Conservation (phyloP, 2,888 invertebrate species). For the Ptychoptera contaminata region DNA sequence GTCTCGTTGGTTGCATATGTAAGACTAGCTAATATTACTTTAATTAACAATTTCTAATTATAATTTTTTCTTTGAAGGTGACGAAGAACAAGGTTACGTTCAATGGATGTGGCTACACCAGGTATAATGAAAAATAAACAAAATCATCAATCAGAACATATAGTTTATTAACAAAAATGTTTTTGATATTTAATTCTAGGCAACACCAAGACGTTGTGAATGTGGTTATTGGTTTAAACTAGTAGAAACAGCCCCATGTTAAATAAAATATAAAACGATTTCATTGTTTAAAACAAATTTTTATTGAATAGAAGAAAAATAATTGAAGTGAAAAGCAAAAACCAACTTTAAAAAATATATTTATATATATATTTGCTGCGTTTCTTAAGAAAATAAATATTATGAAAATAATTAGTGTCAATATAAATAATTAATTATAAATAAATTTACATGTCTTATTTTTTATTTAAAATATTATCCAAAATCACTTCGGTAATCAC, state of each 20-base stretch:
- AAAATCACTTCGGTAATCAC: too few relatives aligned
- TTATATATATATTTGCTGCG: not conserved
- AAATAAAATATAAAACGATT: constrained; percentile 25
- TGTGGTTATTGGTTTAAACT: constrained; percentile 97
- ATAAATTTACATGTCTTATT: too few relatives aligned
- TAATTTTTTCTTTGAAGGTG: constrained; percentile 34
- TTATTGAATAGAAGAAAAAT: constrained; percentile 1
- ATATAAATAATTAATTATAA: too few relatives aligned
- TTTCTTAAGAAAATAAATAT: not conserved
- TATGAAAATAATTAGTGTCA: too few relatives aligned
- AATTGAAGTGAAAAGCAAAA: not conserved
- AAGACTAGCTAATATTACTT: constrained; percentile 21
- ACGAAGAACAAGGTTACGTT: constrained; percentile 78
- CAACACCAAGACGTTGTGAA: constrained; percentile 77
- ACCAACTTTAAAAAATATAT: not conserved
- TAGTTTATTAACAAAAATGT: too few relatives aligned
- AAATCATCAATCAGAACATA: not conserved
- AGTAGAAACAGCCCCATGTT: constrained; percentile 56
- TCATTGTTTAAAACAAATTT: not conserved
- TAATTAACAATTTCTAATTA: not conserved
- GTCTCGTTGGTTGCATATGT: constrained; percentile 92
- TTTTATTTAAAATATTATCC: too few relatives aligned
- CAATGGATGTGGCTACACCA: constrained; percentile 93
- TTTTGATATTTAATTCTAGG: constrained; percentile 33
- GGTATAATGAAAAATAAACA: constrained; percentile 18